A percentile compares a stretch with the other conserved stretches of the same genome.
Conservation (phyloP, 1,140 invertebrate genomes). For the Bombus waltoni region DNA sequence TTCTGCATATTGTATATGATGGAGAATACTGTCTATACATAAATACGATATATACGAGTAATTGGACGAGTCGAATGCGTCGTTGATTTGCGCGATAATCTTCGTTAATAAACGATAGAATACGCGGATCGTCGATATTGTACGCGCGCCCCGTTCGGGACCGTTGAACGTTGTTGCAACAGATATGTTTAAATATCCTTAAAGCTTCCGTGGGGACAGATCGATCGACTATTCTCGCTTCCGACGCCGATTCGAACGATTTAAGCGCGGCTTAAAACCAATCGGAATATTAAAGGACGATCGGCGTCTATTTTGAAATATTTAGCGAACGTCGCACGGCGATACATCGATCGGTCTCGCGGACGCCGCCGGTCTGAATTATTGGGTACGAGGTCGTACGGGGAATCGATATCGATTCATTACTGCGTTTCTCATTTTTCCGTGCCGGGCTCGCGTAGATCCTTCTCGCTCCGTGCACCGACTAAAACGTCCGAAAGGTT, state of each 20-base stretch:
- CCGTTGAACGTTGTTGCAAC: not conserved
- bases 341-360: slow-evolving; percentile 35
- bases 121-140: too few species aligned
- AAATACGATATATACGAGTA: too few species aligned
- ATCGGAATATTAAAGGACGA: slow-evolving; percentile 31
- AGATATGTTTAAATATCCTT: not conserved
- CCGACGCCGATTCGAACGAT: not conserved
- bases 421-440: not conserved
- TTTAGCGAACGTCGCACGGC: slow-evolving; percentile 30
- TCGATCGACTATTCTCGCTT: not conserved
- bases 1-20: too few species aligned
- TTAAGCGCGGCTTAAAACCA: not conserved
- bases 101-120: too few species aligned
- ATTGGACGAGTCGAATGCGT: not conserved
- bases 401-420: slow-evolving; percentile 30
- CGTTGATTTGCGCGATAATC: too few species aligned
- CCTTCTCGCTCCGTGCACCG: not conserved
- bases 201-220: not conserved
- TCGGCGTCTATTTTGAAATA: slow-evolving; percentile 39
- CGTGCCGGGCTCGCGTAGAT: too few species aligned
- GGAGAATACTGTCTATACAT: too few species aligned
- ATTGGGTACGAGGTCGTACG: slow-evolving; percentile 32
- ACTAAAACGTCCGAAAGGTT: not conserved
- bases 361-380: slow-evolving; percentile 19
- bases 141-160: not conserved